Evolutionary conservation across 2,888 invertebrate genomes (phyloP), one percentile per base, ranked within the genome.

Genomic region (Isoperla grammatica): DNA sequence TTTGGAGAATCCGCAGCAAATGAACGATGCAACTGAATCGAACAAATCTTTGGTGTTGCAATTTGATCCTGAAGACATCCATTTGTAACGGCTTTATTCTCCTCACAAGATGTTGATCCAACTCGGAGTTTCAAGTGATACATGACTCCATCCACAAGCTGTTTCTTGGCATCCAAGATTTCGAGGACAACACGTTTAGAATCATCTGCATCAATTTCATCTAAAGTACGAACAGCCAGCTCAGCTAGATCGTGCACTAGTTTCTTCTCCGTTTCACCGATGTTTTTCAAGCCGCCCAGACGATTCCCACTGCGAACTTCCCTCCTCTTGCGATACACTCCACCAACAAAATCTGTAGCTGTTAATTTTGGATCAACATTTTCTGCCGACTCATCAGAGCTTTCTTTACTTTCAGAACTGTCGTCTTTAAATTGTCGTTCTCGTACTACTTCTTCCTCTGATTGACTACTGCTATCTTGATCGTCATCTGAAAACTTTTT

Each of bases 201-300:
- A 61, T 77, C 71, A 66, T 80, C 79, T 8, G 72, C 71, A 66
- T 80, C 80, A 55, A 75, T 71, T n/a, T 75, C 71, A 65, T 81
- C 80, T 29, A 81, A 67, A 8, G 74, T 74, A 4, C 73, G 67
- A 1, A 78, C 72, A 1, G 78, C 80, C 61, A 75, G 74, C 61
- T 76, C 72, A 1, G 80, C 78, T 56, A 81, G 69, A 65, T 73
- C 70, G 40, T 70, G 64, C 3, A 76, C 65, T 4, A 70, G 60
- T 23, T 66, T 65, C 55, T 65, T 68, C 53, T 72, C 71, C 11
- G 45, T 53, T 2, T 65, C 65, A 12, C 65, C 55, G 2, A 66
- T 65, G 42, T 64, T 64, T 15, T 64, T 58, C 3, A 68, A 57
- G 17, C 67, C 65, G 23, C 72, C 66, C 20, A 65, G 43, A 5